Evolutionary conservation across 2,888 invertebrate genomes (phyloP).

Genomic region (Sphinx pinastri): DNA sequence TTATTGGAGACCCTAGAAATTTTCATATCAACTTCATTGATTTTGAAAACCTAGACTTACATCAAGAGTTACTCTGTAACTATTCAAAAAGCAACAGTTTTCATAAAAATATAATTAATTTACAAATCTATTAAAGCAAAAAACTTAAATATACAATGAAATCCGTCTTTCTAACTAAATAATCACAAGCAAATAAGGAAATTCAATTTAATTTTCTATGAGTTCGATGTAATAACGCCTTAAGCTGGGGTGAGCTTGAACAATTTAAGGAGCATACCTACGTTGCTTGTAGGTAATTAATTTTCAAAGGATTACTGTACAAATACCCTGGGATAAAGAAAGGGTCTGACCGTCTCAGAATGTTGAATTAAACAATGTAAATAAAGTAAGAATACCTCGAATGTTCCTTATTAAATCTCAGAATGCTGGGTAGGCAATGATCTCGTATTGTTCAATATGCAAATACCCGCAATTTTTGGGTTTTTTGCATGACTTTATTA

Average conservation of each 20-base stretch:
- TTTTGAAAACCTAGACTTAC: no score
- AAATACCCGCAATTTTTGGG: background rate
- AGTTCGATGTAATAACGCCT: conserved; percentile 44
- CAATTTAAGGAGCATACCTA: conserved; percentile 50
- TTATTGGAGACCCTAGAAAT: no score
- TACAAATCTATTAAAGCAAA: background rate
- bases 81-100: background rate
- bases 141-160: background rate
- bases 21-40: no score
- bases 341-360: conserved; percentile 60
- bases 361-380: conserved; percentile 64
- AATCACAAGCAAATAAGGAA: background rate
- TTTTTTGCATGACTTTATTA: background rate
- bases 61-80: background rate
- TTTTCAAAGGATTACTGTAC: conserved; percentile 77
- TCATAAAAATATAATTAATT: no score
- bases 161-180: background rate
- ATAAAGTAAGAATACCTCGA: conserved; percentile 51
- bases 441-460: conserved; percentile 2
- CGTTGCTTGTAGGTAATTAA: conserved; percentile 69
- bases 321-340: conserved; percentile 71
- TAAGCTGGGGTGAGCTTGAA: conserved; percentile 57
- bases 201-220: conserved; percentile 37
- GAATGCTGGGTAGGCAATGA: conserved; percentile 5
- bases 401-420: conserved; percentile 42